Evolutionary conservation across 2,888 invertebrate genomes (phyloP), one percentile per base, ranked within the genome.

Genomic region (Creontiades dilutus): DNA sequence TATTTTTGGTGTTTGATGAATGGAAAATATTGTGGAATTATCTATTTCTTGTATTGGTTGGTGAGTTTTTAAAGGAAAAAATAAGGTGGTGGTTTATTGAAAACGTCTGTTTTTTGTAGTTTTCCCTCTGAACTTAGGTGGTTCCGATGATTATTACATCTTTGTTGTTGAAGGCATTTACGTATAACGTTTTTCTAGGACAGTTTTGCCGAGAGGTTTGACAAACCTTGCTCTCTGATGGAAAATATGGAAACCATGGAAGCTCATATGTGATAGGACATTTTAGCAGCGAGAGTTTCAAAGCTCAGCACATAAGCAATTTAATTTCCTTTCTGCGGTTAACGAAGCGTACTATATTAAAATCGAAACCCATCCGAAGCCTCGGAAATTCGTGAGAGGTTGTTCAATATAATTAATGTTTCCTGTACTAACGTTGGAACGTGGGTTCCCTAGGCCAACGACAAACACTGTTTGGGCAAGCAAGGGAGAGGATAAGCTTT

Each of bases 301-400:
- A 68, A 68, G 23, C 68, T 23, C 68, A 68, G 19, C 68, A 68
- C 14, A 16, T 11, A 5, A 23, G 19, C 68, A 68, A 68, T 68
- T 68, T 23, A 68, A 68, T 68, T 68, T 23, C 68, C 68, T 23
- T 68, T 68, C 19, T 23, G 19, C 23, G 68, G 23, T 23, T 19
- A 68, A 68, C 68, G 68, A 13, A 27, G 68, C 68, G 68, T 68
- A 68, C 68, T 11, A 68, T 68, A 68, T 68, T 68, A 68, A 68
- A 68, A 68, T 61, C 16, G 61, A 61, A 16, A 19, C n/a, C 61
- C 16, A 16, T 11, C 68, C 23, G 27, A 68, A 68, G 68, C 68
- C 68, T 23, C 68, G 68, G 12, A 68, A 68, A 23, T 68, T 68
- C 23, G 23, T 68, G 68, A 68, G 68, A 23, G 68, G 68, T 68